Percentiles rank a stretch among this genome's conserved stretches.
phyloP scores from a whole-genome alignment of 2,797 vertebrate genomes.

The Odontamblyopus lacepedii region DNA sequence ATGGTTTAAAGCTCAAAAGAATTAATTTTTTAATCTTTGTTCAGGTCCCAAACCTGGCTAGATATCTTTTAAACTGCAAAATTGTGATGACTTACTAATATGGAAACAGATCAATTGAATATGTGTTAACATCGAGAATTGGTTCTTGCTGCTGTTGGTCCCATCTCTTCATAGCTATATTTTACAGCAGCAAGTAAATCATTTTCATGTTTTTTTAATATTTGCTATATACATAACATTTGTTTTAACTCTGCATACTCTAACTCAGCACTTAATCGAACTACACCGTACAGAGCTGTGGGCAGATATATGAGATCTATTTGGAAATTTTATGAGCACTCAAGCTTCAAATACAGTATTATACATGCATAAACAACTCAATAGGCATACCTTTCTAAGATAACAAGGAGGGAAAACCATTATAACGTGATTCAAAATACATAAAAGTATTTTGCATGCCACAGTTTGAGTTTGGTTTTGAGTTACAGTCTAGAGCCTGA shows the following conservation, averaged over 20 bases:
- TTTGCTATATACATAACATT: not conserved
- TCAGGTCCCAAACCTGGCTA: not conserved
- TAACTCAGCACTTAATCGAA: too few species aligned
- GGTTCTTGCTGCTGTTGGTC: not conserved
- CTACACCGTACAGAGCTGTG: not conserved
- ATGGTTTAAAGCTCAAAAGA: too few species aligned
- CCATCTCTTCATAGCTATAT: not conserved
- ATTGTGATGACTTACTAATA: not conserved
- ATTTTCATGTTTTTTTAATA: not conserved
- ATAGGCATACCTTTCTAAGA: not conserved
- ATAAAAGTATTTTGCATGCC: not conserved
- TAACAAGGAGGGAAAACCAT: not conserved
- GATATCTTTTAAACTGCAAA: not conserved
- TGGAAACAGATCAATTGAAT: not conserved
- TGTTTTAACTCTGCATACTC: too few species aligned
- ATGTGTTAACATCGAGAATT: not conserved
- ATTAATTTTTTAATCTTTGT: too few species aligned
- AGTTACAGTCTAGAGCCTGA: too few species aligned
- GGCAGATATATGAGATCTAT: too few species aligned
- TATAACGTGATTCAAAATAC: not conserved
- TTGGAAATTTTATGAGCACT: not conserved
- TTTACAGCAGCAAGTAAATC: not conserved
- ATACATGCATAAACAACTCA: not conserved
- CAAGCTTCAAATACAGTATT: not conserved
- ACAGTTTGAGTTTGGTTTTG: too few species aligned